Conservation (phyloP, 2,113 vertebrate species). For the Equus przewalskii region DNA sequence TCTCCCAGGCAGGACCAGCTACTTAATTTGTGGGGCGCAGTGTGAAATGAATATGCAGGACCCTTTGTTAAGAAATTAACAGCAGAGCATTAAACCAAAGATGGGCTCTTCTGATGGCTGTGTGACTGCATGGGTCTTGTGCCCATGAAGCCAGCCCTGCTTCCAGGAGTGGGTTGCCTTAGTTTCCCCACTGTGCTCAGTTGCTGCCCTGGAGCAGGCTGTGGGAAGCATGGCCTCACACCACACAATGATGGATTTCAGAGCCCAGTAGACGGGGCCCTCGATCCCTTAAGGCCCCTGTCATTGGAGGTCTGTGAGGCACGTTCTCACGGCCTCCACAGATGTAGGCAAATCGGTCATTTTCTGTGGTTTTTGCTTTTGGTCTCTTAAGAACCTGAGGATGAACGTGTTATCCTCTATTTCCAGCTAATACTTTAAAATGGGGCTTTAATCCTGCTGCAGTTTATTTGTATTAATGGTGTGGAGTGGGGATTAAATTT, state of each 20-base stretch:
- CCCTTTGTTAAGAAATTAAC: background rate
- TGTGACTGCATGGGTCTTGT: no score
- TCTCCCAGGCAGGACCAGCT: background rate
- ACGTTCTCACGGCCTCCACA: background rate
- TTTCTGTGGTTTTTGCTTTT: background rate
- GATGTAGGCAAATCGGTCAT: background rate
- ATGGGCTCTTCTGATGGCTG: background rate
- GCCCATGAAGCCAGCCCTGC: background rate
- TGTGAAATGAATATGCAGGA: background rate
- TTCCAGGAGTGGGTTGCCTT: background rate
- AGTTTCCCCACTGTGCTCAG: background rate
- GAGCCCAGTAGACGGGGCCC: background rate
- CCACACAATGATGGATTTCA: background rate
- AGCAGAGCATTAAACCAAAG: background rate
- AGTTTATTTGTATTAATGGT: background rate
- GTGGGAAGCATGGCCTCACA: background rate
- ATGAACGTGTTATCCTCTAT: background rate
- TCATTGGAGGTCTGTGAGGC: background rate
- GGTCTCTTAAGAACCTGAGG: background rate
- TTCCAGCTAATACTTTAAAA: background rate
- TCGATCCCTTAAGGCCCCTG: background rate
- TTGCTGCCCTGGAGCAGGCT: background rate
- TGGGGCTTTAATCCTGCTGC: background rate
- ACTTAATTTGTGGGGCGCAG: background rate
- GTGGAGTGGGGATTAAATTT: background rate